phyloP scores from a whole-genome alignment of 2,888 invertebrate genomes.

The Cephus nigrinus region DNA sequence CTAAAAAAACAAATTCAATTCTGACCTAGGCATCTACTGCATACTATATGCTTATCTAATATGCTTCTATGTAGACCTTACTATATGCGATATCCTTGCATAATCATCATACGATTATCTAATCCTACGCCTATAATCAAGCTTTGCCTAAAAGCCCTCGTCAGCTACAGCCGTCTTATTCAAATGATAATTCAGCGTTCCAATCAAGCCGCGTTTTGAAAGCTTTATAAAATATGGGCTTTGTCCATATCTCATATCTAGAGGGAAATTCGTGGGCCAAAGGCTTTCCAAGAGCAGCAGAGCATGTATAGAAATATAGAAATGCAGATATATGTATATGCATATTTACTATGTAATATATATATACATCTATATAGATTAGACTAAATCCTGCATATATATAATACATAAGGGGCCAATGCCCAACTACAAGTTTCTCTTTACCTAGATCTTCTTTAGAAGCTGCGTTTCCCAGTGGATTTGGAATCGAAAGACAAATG shows the following conservation, averaged over 20 bases:
- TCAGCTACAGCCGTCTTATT: neutral
- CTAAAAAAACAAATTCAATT: neutral
- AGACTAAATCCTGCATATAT: no score
- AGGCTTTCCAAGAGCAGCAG: neutral
- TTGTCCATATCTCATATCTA: neutral
- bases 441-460: constrained; percentile 48
- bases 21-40: neutral
- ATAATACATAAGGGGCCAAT: no score
- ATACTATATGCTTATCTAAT: neutral
- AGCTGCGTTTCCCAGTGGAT: constrained; percentile 27
- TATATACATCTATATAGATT: no score
- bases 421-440: constrained; percentile 8
- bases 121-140: neutral
- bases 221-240: neutral
- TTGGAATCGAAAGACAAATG: constrained; percentile 2
- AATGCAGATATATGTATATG: neutral
- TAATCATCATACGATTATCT: neutral
- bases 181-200: neutral
- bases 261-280: neutral
- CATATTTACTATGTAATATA: no score
- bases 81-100: neutral
- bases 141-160: neutral
- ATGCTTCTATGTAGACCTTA: neutral
- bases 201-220: neutral
- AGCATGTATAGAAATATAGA: neutral